phyloP scores from a whole-genome alignment of 92 coral and sea anemone species.

The Scolanthus callimorphus region DNA sequence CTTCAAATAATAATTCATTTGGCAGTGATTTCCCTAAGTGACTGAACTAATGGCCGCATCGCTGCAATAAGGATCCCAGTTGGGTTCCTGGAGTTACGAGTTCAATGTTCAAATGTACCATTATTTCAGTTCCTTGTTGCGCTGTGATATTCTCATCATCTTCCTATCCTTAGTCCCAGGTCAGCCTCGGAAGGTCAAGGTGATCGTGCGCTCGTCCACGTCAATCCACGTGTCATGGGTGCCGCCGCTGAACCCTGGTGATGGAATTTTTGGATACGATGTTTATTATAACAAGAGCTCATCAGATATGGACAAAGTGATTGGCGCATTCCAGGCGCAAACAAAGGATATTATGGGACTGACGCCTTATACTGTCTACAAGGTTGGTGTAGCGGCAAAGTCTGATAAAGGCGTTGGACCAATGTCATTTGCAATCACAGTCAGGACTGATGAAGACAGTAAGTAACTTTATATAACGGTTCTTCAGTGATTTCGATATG shows the following conservation, averaged over 20 bases:
- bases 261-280: slow-evolving; percentile 84
- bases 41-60: no score
- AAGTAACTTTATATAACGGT: slow-evolving; percentile 1
- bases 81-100: no score
- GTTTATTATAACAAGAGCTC: slow-evolving; percentile 81
- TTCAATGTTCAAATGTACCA: background rate
- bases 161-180: slow-evolving; percentile 69
- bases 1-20: no score
- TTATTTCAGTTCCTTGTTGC: background rate
- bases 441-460: slow-evolving; percentile 82
- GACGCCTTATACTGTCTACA: slow-evolving; percentile 70
- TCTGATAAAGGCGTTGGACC: slow-evolving; percentile 83
- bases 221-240: slow-evolving; percentile 70
- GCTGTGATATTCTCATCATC: background rate
- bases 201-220: slow-evolving; percentile 61
- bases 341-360: slow-evolving; percentile 59
- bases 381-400: slow-evolving; percentile 81
- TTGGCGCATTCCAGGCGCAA: slow-evolving; percentile 31
- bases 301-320: slow-evolving; percentile 40
- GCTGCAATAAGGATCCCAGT: no score
- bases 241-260: slow-evolving; percentile 69
- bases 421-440: slow-evolving; percentile 65
- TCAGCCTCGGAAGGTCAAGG: slow-evolving; percentile 59
- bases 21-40: no score
- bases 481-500: background rate